Conservation (phyloP, 2,113 vertebrate genomes). For the Cricetomys ansorgei region DNA sequence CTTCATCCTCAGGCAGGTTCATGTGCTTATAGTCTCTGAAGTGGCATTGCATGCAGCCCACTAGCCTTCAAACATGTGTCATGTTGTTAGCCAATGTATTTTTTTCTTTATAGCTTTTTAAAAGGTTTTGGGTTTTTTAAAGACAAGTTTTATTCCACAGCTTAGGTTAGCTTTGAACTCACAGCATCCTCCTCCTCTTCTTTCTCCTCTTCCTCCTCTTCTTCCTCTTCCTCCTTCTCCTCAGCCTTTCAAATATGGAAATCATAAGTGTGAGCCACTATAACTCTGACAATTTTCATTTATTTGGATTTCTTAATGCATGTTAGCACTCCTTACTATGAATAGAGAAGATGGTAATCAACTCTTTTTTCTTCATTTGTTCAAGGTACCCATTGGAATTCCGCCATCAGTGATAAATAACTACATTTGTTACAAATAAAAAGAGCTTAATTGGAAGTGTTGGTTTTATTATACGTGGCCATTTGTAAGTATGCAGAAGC, state of each 20-base stretch:
- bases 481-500: constrained; percentile 70
- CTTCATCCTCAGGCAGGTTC: background rate
- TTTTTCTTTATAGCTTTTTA: background rate
- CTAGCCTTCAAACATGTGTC: background rate
- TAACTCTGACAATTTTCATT: constrained; percentile 8
- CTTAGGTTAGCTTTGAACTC: background rate
- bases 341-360: constrained; percentile 29
- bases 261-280: background rate
- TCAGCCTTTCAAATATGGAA: background rate
- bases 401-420: constrained; percentile 38
- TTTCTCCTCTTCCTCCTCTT: no score
- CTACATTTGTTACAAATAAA: constrained; percentile 49
- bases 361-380: background rate
- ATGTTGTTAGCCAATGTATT: background rate
- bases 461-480: constrained; percentile 50
- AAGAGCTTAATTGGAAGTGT: constrained; percentile 56
- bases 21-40: background rate
- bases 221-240: no score
- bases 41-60: no score
- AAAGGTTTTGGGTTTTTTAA: background rate
- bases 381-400: constrained; percentile 26
- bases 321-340: background rate
- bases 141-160: background rate
- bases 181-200: no score
- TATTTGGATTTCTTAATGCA: constrained; percentile 26